Conservation (phyloP, 2,113 vertebrate species). For the human (Homo sapiens) region DNA sequence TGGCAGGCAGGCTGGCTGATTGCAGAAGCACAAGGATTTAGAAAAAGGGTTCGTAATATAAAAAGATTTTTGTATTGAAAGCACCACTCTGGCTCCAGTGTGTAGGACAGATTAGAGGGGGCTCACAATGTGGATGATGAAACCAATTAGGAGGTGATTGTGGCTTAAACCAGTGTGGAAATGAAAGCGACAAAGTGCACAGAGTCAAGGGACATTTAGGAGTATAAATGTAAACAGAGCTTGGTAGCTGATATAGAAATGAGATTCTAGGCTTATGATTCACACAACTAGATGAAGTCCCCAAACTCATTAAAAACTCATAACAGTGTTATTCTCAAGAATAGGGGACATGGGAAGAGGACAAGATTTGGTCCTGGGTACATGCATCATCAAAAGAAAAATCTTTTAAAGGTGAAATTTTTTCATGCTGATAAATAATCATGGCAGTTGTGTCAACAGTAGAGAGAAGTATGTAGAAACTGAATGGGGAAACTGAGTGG, state of each 20-base stretch:
- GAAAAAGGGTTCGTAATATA: neutral
- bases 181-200: neutral
- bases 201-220: neutral
- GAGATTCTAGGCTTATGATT: constrained; percentile 4
- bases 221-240: neutral
- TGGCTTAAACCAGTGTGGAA: neutral
- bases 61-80: constrained; percentile 17
- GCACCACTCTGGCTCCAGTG: neutral
- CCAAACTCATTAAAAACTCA: neutral
- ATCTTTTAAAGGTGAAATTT: neutral
- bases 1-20: neutral
- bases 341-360: neutral
- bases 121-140: neutral
- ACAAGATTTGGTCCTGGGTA: neutral
- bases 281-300: neutral
- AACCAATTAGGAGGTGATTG: neutral
- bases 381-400: neutral
- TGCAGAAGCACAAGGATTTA: neutral
- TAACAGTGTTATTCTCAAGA: neutral
- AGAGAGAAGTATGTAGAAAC: neutral
- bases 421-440: neutral
- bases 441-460: neutral
- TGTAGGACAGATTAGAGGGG: neutral
- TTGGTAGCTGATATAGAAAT: neutral
- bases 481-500: neutral